Base-by-base conservation (phyloP, 2,888 invertebrate species). In the Drosophila mulleri region DNA sequence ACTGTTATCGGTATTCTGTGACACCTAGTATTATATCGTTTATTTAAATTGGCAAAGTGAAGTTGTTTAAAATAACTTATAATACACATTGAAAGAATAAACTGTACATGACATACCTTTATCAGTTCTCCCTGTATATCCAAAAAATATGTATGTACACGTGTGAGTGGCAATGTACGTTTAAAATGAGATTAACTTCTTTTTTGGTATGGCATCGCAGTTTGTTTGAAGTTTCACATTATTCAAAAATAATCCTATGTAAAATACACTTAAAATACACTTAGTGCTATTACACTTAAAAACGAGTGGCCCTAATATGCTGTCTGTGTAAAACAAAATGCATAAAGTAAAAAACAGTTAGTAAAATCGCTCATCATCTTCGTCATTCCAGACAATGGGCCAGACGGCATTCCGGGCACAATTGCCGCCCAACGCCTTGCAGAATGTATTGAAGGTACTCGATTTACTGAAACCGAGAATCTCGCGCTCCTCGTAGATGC, bases 401-500 rank as follows among this genome's bases (percentile, higher is more conserved):
- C 98, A 98, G 80, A 94, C 94, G 0, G 97, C 95, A 48, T 97
- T 96, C 84, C 95, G 95, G 78, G 95, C 95, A 93, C 98, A 98
- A 41, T 92, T 94, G 9, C 92, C 91, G 61, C 95, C 94, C 16
- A 94, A 92, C 83, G 94, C 94, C 62, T 95, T 95, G 77, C 93
- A 93, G 59, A 93, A 89, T 72, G 96, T 94, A 92, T 99, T 99
- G 91, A 98, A 99, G 0, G 99, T 99, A 11, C 95, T 95, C 32
- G 95, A 93, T 47, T 95, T 94, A 8, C 95, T 94, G 92, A 98
- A 98, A 1, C 98, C 98, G 48, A 99, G 92, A 71, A 99, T 98
- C 93, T 99, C 99, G 32, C 99, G 94, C 91, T 99, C 99, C 92
- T 99, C 99, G 93, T 99, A 98, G 79, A 99, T 99, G 65, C 99